Conservation (phyloP, 2,797 vertebrate genomes). For the Acipenser oxyrinchus region DNA sequence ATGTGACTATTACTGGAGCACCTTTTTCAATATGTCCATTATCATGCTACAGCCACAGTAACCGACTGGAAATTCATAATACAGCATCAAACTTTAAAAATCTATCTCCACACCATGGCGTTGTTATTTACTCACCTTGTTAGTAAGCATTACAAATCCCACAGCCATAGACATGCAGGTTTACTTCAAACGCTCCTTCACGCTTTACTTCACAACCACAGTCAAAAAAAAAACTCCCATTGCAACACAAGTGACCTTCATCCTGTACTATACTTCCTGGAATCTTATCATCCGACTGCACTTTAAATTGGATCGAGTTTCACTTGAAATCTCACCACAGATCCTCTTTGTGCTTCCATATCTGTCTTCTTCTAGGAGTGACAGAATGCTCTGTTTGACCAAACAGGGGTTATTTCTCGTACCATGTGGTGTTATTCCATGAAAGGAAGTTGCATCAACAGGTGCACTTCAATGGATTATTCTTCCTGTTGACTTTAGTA, state of each 20-base stretch:
- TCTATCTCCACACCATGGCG: too few species aligned
- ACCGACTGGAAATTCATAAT: too few species aligned
- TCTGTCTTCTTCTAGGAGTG: constrained; percentile 18
- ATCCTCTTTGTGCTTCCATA: not conserved
- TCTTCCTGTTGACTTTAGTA: constrained; percentile 55
- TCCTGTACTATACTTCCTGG: constrained; percentile 25
- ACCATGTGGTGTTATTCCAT: constrained; percentile 29
- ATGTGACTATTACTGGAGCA: too few species aligned
- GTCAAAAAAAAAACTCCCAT: constrained; percentile 26
- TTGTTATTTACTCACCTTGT: constrained; percentile 15
- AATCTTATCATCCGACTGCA: constrained; percentile 7
- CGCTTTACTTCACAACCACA: constrained; percentile 40
- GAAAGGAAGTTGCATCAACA: constrained; percentile 65
- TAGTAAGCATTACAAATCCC: not conserved
- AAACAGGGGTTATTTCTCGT: not conserved
- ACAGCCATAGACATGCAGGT: not conserved
- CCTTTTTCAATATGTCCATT: too few species aligned
- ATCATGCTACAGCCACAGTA: too few species aligned
- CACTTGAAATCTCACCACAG: constrained; percentile 22
- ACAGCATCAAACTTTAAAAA: too few species aligned
- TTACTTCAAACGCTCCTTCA: not conserved
- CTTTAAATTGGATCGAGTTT: constrained; percentile 30
- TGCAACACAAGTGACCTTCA: constrained; percentile 31
- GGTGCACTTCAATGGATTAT: constrained; percentile 46
- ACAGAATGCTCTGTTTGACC: not conserved